Conservation (phyloP, 2,888 invertebrate genomes). For the Phengaris alcon region DNA sequence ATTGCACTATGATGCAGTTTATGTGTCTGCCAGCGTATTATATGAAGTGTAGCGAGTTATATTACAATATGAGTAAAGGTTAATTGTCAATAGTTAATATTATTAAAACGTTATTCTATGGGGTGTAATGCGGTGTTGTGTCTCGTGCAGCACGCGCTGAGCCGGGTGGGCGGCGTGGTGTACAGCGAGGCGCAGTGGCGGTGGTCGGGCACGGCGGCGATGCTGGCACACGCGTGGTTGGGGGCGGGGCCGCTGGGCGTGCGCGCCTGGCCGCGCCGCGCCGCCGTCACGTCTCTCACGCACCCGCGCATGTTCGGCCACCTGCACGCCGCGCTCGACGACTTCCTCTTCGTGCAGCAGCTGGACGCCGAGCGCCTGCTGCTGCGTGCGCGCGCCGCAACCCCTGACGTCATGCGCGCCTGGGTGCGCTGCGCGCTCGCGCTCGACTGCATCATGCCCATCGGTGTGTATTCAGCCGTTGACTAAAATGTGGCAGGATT, state of each 20-base stretch:
- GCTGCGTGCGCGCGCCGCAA: conserved; percentile 83
- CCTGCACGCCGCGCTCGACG: conserved; percentile 90
- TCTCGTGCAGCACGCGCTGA: conserved; percentile 85
- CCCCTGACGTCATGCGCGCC: conserved; percentile 88
- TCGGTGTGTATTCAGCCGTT: conserved; percentile 75
- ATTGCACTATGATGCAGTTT: too few relatives aligned
- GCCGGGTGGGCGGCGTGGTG: conserved; percentile 86
- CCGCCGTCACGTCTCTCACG: conserved; percentile 94
- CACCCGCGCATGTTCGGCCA: conserved; percentile 98
- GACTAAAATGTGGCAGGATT: not conserved
- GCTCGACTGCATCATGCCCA: conserved; percentile 94
- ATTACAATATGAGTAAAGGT: too few relatives aligned
- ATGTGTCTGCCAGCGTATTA: too few relatives aligned
- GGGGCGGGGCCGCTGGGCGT: conserved; percentile 79
- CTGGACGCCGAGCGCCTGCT: conserved; percentile 87
- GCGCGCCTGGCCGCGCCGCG: conserved; percentile 88
- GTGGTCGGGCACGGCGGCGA: conserved; percentile 56
- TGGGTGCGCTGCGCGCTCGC: conserved; percentile 96
- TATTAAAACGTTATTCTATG: too few relatives aligned
- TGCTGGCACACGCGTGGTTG: conserved; percentile 38
- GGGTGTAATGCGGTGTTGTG: not conserved
- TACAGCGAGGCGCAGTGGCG: conserved; percentile 86
- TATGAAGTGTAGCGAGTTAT: too few relatives aligned
- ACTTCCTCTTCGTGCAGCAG: conserved; percentile 93
- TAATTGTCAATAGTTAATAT: too few relatives aligned